Evolutionary conservation across 92 coral and sea anemone genomes (phyloP), one percentile per base, ranked within the genome.

Genomic region (Muricea muricata): DNA sequence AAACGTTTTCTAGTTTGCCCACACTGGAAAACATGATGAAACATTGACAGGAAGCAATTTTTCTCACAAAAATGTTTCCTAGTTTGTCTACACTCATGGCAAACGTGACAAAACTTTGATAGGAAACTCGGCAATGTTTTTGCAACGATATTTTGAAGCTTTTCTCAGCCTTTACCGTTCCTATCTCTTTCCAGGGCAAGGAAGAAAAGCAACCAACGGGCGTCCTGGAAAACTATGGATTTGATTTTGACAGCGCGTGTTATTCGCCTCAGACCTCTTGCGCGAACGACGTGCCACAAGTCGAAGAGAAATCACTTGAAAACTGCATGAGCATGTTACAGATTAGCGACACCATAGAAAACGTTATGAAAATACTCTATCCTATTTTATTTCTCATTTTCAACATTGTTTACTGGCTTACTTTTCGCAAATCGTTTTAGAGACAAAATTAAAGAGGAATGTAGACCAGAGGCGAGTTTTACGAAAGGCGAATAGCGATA

Each of bases 401-500:
- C 52, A 93, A 93, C 68, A 23, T 77, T 0, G 14, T 91, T 2
- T 93, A 93, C 50, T 93, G 94, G 94, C 29, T 89, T 55, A 88
- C 81, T 32, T 93, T 81, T 52, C 54, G 83, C 35, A 48, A 8
- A 48, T 48, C 56, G 56, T 48, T 15, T 7, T n/a, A n/a, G n/a
- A n/a, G n/a, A n/a, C n/a, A n/a, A n/a, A n/a, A n/a, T n/a, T n/a
- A n/a, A n/a, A n/a, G n/a, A n/a, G n/a, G n/a, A n/a, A n/a, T n/a
- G n/a, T 14, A 42, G 50, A 42, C 50, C 50, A 42, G 50, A 42
- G 50, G 8, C 50, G 50, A 42, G 50, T 42, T 42, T 42, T 42
- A 42, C 50, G n/a, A n/a, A n/a, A n/a, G n/a, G n/a, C n/a, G n/a
- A n/a, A n/a, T n/a, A n/a, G n/a, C n/a, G n/a, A n/a, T n/a, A n/a